Percentiles rank a stretch among this genome's conserved stretches.
Conservation (phyloP, 92 coral and sea anemone species). For the Porites divaricata region DNA sequence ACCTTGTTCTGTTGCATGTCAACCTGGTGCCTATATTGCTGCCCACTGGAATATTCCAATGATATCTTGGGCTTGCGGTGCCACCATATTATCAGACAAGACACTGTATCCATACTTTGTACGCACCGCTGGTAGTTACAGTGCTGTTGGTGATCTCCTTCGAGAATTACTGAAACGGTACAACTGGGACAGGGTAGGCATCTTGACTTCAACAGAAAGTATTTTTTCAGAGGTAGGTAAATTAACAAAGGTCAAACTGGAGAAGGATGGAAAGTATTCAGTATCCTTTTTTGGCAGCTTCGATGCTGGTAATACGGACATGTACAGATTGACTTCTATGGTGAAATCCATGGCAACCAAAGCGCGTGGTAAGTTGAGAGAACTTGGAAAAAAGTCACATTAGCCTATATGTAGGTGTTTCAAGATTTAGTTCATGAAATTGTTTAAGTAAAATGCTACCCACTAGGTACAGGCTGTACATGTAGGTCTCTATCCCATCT, state of each 20-base stretch:
- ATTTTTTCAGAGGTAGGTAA: conserved; percentile 48
- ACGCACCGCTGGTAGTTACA: conserved; percentile 75
- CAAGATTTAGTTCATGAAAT: too few relatives aligned
- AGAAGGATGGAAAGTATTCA: conserved; percentile 26
- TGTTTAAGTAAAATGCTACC: too few relatives aligned
- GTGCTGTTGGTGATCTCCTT: conserved; percentile 49
- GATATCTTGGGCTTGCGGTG: conserved; percentile 86
- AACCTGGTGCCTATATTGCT: conserved; percentile 74
- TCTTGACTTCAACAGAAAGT: conserved; percentile 65
- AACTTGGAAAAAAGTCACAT: not conserved
- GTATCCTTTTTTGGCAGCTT: conserved; percentile 80
- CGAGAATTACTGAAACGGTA: conserved; percentile 20
- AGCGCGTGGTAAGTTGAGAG: conserved; percentile 61
- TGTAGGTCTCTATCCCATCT: too few relatives aligned
- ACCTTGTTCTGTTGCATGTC: conserved; percentile 75
- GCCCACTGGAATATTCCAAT: conserved; percentile 73
- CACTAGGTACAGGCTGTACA: too few relatives aligned
- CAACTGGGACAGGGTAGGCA: conserved; percentile 70
- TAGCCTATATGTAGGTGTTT: too few relatives aligned
- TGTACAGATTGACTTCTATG: conserved; percentile 57
- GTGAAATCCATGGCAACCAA: conserved; percentile 48
- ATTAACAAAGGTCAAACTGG: conserved; percentile 53
- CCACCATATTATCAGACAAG: conserved; percentile 65
- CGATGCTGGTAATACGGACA: conserved; percentile 43
- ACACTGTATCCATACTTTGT: conserved; percentile 69